Evolutionary conservation across 2,888 invertebrate genomes (phyloP).

Genomic region (Dinocampus coccinellae): DNA sequence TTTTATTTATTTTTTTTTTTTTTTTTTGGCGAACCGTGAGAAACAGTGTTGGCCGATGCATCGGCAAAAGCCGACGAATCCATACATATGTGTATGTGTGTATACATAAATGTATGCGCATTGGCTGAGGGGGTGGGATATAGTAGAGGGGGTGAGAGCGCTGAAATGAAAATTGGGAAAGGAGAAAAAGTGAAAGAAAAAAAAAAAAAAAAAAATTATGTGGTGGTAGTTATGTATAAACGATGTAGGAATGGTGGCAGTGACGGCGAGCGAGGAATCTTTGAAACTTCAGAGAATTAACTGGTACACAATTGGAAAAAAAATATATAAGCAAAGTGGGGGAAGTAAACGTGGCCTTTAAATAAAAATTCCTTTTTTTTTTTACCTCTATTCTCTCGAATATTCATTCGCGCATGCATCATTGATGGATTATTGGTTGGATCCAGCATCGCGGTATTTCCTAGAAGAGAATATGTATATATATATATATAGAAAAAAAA

Average conservation of each 20-base stretch:
- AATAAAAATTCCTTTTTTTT: conserved; percentile 39
- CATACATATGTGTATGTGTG: neutral
- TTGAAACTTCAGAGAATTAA: conserved; percentile 49
- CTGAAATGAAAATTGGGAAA: neutral
- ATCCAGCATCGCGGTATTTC: conserved; percentile 29
- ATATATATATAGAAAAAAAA: conserved; percentile 36
- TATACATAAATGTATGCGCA: neutral
- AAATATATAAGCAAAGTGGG: conserved; percentile 36
- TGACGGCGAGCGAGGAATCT: conserved; percentile 26
- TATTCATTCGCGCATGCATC: conserved; percentile 47
- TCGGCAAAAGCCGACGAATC: conserved; percentile 12
- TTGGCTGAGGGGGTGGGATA: conserved; percentile 11
- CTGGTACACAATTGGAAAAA: conserved; percentile 36
- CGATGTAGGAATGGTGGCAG: neutral
- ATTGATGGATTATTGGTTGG: conserved; percentile 34
- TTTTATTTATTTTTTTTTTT: conserved; percentile 44
- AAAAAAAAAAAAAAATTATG: conserved; percentile 11
- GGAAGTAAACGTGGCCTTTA: conserved; percentile 35
- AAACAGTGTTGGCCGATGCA: conserved; percentile 52
- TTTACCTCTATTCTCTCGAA: conserved; percentile 43
- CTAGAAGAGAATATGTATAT: conserved; percentile 15
- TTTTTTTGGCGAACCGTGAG: conserved; percentile 62
- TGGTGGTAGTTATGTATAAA: too few species aligned
- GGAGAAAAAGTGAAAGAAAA: conserved; percentile 13
- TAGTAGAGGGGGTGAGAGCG: too few species aligned